Conservation (phyloP, 2,888 invertebrate species). For the Parasteatoda lunata region DNA sequence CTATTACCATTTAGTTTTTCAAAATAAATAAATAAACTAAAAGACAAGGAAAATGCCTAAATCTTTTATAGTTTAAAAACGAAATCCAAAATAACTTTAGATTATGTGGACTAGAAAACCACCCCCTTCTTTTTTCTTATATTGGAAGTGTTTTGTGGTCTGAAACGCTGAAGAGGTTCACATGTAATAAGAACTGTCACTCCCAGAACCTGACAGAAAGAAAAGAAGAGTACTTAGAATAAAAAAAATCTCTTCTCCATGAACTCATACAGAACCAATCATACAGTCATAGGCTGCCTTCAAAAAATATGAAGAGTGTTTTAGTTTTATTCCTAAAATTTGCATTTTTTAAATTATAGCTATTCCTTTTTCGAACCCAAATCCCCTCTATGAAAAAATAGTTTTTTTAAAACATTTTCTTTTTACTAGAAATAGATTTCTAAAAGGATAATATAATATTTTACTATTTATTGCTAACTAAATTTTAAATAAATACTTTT, state of each 20-base stretch:
- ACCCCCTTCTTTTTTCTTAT: slow-evolving; percentile 8
- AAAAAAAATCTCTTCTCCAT: slow-evolving; percentile 26
- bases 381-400: too few species aligned
- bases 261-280: slow-evolving; percentile 37
- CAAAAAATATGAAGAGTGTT: neutral
- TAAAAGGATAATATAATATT: too few species aligned
- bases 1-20: too few species aligned
- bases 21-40: too few species aligned
- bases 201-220: slow-evolving; percentile 45
- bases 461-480: too few species aligned
- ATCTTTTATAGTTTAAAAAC: too few species aligned
- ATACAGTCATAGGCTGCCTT: slow-evolving; percentile 8
- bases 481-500: too few species aligned
- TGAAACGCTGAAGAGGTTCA: slow-evolving; percentile 37
- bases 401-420: too few species aligned
- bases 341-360: neutral
- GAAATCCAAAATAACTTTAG: neutral
- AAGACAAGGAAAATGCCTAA: too few species aligned
- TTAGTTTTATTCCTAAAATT: neutral
- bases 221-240: slow-evolving; percentile 21
- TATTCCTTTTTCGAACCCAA: too few species aligned
- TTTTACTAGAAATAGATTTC: too few species aligned
- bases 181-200: slow-evolving; percentile 63
- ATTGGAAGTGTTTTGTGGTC: slow-evolving; percentile 38
- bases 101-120: slow-evolving; percentile 16